Evolutionary conservation across 2,888 invertebrate genomes (phyloP).

Genomic region (Hemithea aestivaria): DNA sequence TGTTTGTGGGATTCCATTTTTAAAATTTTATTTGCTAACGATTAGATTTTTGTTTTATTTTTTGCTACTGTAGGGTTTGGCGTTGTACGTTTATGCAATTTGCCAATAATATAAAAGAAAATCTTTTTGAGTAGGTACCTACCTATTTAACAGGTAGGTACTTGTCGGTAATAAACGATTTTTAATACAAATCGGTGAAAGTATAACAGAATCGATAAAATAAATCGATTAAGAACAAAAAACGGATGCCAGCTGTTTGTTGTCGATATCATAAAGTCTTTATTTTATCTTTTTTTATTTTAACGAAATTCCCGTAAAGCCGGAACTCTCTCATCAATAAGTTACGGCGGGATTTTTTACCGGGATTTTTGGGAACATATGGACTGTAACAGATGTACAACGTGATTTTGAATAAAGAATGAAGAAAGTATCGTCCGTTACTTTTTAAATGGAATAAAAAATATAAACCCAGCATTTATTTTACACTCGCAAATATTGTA

Average conservation of each 20-base stretch:
- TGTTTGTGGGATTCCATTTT: conserved; percentile 60
- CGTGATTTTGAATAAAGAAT: conserved; percentile 17
- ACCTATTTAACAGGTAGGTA: too few species aligned
- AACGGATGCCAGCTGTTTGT: conserved; percentile 37
- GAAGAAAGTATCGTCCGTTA: conserved; percentile 11
- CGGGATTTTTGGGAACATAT: conserved; percentile 31
- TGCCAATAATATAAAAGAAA: too few species aligned
- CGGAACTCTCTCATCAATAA: conserved; percentile 42
- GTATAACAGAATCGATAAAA: conserved; percentile 30
- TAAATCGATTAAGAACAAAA: conserved; percentile 39
- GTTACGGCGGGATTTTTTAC: conserved; percentile 35
- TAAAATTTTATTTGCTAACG: conserved; percentile 48
- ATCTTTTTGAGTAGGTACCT: too few species aligned
- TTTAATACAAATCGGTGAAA: conserved; percentile 5
- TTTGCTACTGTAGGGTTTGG: conserved; percentile 16
- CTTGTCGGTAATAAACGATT: too few species aligned
- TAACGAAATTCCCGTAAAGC: conserved; percentile 29
- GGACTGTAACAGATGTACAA: conserved; percentile 25
- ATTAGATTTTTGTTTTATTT: conserved; percentile 35
- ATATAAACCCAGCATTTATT: too few species aligned
- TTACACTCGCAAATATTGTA: too few species aligned
- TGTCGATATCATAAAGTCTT: conserved; percentile 38
- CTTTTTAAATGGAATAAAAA: too few species aligned
- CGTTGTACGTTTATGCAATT: too few species aligned
- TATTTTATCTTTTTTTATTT: conserved; percentile 12